Evolutionary conservation across 2,113 vertebrate species (phyloP), one percentile per base, ranked within the genome.

Genomic region (Maccullochella peelii): DNA sequence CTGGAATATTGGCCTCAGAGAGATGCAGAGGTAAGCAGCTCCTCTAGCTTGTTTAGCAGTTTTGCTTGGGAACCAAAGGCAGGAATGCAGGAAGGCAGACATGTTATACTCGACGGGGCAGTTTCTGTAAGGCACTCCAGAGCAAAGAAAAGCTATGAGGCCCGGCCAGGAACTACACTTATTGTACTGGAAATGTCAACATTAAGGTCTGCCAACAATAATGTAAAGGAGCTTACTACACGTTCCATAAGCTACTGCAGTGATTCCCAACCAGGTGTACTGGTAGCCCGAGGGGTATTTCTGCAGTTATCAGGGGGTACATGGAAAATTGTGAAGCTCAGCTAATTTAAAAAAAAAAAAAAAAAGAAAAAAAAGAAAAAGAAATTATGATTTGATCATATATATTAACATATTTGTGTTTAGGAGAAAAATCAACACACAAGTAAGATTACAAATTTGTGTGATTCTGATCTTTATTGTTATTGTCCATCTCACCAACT

Each of bases 121-220:
- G 81, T 90, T 94, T 81, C 81, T 83, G 81, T 61, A 83, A 84
- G 69, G 27, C 80, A 72, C 74, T 52, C 40, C 49, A 18, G 42
- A 33, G 74, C 75, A 86, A 70, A 88, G 77, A 80, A 83, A 88
- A 78, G 78, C 79, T n/a, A 25, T 58, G 78, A 84, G 87, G 80
- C 84, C 77, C 76, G 21, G 62, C 52, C 47, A 65, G 77, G 71
- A 83, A 77, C 62, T 77, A 66, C 40, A 70, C 83, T 73, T 77
- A 91, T 59, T 89, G 80, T 83, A 83, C 47, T 85, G 82, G 74
- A 88, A 92, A 94, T 75, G 88, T 90, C 85, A 92, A 92, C 82
- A 89, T 27, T 21, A 59, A 47, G 57, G 58, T 83, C 88, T 76
- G 87, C 88, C 88, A 90, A 93, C 73, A 80, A 83, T 54, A 88